Base-by-base conservation (phyloP, 2,113 vertebrate genomes). In the Chamaea fasciata region DNA sequence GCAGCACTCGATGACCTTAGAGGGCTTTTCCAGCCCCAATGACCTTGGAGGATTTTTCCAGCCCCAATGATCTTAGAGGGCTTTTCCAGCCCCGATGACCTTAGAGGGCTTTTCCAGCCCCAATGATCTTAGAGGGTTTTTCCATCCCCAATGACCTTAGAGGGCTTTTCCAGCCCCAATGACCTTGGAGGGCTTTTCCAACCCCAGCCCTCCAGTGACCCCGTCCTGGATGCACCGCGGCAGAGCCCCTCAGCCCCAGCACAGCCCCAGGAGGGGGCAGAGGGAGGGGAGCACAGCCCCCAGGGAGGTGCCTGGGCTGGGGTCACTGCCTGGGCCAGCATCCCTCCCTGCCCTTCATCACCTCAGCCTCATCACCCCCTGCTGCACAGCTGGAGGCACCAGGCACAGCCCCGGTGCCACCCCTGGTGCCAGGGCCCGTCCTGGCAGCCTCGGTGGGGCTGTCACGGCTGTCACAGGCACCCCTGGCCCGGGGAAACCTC, bases 321-420 rank as follows among this genome's bases (percentile, higher is more conserved):
- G 13, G 12, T 11, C 7, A 3, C 7, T 3, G 13, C 27, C 71
- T 15, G 67, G 35, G 10, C 57, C 75, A 20, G n/a, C 33, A 49
- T 4, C 62, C 35, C 27, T 2, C 50, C 39, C 62, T 26, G 35
- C 11, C 9, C 41, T 27, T 4, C 30, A 3, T 6, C 24, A 0
- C 22, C n/a, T 2, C 1, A 7, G 24, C 33, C 5, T 11, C 52
- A 7, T 31, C 52, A 31, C 16, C 52, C 17, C 8, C 8, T 15
- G 24, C 13, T 2, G 0, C 6, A 8, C 13, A 1, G 19, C 3
- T 18, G 6, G n/a, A 4, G 21, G 7, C 56, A 0, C 0, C 0
- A 0, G 22, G 57, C 52, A 27, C 41, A 9, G 31, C 53, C 56
- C 0, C 0, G 0, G 14, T 3, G 46, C 2, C 53, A 4, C 24